These are phyloP conservation scores for Archaeoteleia sp. DNA, from an alignment of 2,888 invertebrate species.

Conservation along the genomic window DNA sequence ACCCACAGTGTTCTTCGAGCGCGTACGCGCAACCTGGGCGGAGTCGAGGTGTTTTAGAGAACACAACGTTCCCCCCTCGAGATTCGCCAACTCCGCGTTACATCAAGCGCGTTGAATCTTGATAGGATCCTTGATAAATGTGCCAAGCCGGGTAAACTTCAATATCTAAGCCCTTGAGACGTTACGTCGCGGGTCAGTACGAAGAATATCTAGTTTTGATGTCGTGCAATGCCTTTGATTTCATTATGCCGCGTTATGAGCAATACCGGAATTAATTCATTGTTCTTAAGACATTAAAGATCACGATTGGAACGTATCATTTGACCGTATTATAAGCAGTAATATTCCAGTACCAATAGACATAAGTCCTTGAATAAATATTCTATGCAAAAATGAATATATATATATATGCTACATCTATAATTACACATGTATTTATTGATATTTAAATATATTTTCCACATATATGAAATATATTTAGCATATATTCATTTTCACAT, in stretches of 20 bases:
- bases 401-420: no score
- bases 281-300: not conserved
- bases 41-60: constrained; percentile 4
- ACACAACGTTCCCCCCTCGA: no score
- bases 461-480: no score
- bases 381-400: no score
- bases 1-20: no score
- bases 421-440: no score
- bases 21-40: no score
- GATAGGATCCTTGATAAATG: not conserved
- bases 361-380: no score
- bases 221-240: not conserved
- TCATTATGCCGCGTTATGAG: constrained; percentile 4
- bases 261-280: not conserved
- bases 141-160: not conserved
- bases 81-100: no score
- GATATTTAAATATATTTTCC: no score
- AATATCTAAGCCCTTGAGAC: not conserved
- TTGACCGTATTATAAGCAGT: not conserved
- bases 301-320: not conserved
- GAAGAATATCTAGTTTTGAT: not conserved
- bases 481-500: no score
- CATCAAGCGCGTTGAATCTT: not conserved
- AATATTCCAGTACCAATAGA: no score
- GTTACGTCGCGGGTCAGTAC: not conserved